phyloP scores from a whole-genome alignment of 2,113 vertebrate species.

The Ascaphus truei region DNA sequence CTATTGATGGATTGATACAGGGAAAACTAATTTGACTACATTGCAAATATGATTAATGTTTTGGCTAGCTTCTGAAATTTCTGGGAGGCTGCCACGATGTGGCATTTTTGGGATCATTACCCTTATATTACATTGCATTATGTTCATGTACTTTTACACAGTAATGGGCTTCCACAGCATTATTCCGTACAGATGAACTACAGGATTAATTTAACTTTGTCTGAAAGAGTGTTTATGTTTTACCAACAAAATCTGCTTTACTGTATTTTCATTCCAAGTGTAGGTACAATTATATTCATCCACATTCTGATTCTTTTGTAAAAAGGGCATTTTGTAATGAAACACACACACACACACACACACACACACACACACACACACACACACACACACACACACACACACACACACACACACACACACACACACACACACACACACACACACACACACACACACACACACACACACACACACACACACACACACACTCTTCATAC shows the following conservation, averaged over 20 bases:
- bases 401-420: too few species aligned
- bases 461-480: too few species aligned
- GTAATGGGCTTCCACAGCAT: background rate
- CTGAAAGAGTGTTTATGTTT: background rate
- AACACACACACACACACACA: too few species aligned
- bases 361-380: too few species aligned
- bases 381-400: too few species aligned
- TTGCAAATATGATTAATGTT: slow-evolving; percentile 18
- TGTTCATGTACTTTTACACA: background rate
- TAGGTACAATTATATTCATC: background rate
- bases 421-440: too few species aligned
- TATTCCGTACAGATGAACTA: slow-evolving; percentile 6
- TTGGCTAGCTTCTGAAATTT: background rate
- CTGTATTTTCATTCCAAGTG: background rate
- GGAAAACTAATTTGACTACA: slow-evolving; percentile 2
- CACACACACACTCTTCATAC: slow-evolving; percentile 11
- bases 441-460: too few species aligned
- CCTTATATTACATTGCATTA: background rate
- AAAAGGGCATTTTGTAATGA: too few species aligned
- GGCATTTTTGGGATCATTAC: background rate
- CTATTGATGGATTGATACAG: slow-evolving; percentile 10
- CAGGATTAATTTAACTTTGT: slow-evolving; percentile 15
- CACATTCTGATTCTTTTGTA: too few species aligned
- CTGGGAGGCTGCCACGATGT: slow-evolving; percentile 23
- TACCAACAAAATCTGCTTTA: background rate